phyloP scores from a whole-genome alignment of 2,797 vertebrate species.

The Pogonophryne albipinna region DNA sequence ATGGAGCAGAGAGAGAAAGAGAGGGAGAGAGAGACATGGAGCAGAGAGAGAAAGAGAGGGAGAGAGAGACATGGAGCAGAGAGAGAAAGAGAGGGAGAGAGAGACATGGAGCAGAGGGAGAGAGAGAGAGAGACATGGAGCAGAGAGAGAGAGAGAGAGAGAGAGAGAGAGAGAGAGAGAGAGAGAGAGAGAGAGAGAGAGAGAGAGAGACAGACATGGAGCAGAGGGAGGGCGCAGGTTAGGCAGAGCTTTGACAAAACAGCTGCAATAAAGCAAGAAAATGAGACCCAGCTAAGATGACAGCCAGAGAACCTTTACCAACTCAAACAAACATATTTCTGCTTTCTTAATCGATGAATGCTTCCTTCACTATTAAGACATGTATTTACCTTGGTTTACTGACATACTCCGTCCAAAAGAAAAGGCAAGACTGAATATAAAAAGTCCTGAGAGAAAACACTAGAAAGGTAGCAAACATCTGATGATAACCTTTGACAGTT shows the following conservation, averaged over 20 bases:
- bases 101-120: too few species aligned
- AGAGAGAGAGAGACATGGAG: too few species aligned
- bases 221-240: constrained; percentile 23
- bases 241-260: constrained; percentile 12
- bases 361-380: not conserved
- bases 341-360: constrained; percentile 5
- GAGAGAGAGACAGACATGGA: constrained; percentile 2
- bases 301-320: constrained; percentile 29
- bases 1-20: too few species aligned
- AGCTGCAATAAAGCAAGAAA: constrained; percentile 16
- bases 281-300: constrained; percentile 21
- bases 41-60: too few species aligned
- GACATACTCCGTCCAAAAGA: not conserved
- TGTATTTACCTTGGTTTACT: not conserved
- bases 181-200: too few species aligned
- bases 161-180: too few species aligned
- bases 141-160: too few species aligned
- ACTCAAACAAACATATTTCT: constrained; percentile 3
- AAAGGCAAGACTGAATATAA: too few species aligned
- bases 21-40: too few species aligned
- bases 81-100: too few species aligned
- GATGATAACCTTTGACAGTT: not conserved
- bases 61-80: too few species aligned
- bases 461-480: not conserved
- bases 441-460: not conserved